Conservation (phyloP, 1,140 invertebrate species). For the Teleopsis dalmanni region DNA sequence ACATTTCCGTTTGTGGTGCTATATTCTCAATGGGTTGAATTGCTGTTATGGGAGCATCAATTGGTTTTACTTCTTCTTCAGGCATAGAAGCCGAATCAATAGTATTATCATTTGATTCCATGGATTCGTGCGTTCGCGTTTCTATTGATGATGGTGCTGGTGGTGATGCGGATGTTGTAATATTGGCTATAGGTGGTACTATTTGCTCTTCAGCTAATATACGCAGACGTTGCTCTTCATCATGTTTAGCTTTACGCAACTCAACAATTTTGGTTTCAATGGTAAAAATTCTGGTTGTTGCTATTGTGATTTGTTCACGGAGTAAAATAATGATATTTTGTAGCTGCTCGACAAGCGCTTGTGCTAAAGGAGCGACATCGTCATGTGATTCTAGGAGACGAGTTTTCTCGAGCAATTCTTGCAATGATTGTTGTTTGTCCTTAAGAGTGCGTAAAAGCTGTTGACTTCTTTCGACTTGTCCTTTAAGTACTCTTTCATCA, state of each 20-base stretch:
- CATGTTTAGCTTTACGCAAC: constrained; percentile 27
- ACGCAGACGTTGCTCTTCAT: constrained; percentile 28
- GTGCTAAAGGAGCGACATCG: constrained; percentile 36
- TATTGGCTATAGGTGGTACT: constrained; percentile 17
- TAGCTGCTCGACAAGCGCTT: constrained; percentile 33
- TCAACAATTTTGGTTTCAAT: constrained; percentile 40
- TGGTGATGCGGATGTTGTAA: too few relatives aligned
- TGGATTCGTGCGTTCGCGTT: constrained; percentile 19
- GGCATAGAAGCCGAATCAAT: constrained; percentile 38
- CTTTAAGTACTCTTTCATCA: constrained; percentile 32
- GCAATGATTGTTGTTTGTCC: constrained; percentile 37
- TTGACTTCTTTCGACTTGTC: constrained; percentile 33
- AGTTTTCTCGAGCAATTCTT: constrained; percentile 35
- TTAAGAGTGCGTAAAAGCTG: constrained; percentile 33
- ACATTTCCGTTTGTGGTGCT: too few relatives aligned
- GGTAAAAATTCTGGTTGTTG: constrained; percentile 35
- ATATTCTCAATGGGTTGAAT: too few relatives aligned
- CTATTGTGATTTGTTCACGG: constrained; percentile 35
- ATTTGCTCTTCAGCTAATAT: constrained; percentile 28
- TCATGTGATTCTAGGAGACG: constrained; percentile 31
- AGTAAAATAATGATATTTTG: constrained; percentile 34
- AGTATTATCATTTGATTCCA: constrained; percentile 30
- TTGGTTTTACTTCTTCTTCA: constrained; percentile 32
- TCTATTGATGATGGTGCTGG: constrained; percentile 3
- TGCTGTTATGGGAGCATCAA: constrained; percentile 3